Conservation (phyloP, 2,797 vertebrate species). For the Myotis pilosus region DNA sequence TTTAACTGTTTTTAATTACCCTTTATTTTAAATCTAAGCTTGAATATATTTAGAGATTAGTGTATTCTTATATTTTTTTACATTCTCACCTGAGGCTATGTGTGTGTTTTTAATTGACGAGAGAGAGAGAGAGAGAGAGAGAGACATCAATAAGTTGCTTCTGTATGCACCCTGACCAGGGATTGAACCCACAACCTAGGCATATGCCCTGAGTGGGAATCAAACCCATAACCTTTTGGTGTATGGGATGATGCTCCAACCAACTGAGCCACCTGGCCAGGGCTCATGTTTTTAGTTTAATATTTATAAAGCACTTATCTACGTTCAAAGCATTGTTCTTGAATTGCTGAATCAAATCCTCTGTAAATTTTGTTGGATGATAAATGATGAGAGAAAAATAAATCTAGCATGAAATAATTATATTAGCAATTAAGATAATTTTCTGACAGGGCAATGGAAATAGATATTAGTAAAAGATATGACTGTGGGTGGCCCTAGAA, state of each 20-base stretch:
- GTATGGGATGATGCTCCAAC: neutral
- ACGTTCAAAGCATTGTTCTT: constrained; percentile 3
- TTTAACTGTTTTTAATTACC: neutral
- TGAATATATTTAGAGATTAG: constrained; percentile 24
- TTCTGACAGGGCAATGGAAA: neutral
- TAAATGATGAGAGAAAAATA: neutral
- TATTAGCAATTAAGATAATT: constrained; percentile 21
- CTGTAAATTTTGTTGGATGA: neutral
- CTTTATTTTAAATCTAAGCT: neutral
- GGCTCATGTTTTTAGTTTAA: neutral
- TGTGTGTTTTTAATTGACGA: neutral
- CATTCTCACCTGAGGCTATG: neutral
- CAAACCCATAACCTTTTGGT: neutral
- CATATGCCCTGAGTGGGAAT: too few species aligned
- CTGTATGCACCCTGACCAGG: neutral
- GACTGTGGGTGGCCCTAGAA: neutral
- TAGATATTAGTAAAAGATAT: neutral
- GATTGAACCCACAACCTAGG: neutral
- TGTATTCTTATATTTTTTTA: neutral
- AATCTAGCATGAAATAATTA: neutral
- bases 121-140: too few species aligned
- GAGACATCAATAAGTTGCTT: neutral
- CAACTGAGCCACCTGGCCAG: neutral
- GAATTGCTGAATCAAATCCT: neutral
- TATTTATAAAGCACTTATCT: neutral